Conservation (phyloP, 2,113 vertebrate genomes). For the Petromus typicus region DNA sequence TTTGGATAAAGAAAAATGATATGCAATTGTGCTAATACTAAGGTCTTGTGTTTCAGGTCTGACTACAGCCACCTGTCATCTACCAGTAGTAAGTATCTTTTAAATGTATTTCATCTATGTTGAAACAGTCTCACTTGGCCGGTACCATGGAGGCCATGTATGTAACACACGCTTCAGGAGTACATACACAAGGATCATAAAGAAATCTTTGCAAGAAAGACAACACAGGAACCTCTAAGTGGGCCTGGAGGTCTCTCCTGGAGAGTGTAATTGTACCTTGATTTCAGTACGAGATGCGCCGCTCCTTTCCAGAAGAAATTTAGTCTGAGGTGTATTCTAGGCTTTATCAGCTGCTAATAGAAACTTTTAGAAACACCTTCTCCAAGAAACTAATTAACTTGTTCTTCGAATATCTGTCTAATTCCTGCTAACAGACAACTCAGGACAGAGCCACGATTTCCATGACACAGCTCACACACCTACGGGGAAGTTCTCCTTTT, state of each 20-base stretch:
- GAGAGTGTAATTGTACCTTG: background rate
- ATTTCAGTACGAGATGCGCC: background rate
- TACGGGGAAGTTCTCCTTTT: background rate
- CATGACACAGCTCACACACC: background rate
- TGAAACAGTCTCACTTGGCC: background rate
- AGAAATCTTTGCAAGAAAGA: background rate
- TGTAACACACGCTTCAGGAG: background rate
- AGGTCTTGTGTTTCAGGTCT: slow-evolving; percentile 91
- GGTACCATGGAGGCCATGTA: background rate
- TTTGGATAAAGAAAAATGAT: slow-evolving; percentile 20
- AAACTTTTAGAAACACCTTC: background rate
- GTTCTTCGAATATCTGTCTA: background rate
- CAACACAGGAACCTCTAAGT: background rate
- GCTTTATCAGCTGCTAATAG: background rate
- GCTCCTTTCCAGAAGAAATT: background rate
- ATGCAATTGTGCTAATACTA: slow-evolving; percentile 66
- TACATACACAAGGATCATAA: background rate
- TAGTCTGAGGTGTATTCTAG: background rate
- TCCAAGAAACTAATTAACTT: background rate
- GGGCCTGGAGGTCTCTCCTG: background rate
- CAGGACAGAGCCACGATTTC: background rate
- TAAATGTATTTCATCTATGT: slow-evolving; percentile 13
- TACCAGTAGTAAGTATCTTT: slow-evolving; percentile 95
- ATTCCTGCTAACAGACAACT: background rate
- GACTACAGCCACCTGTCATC: slow-evolving; percentile 96